Evolutionary conservation across 2,888 invertebrate genomes (phyloP).

Genomic region (Zonitis immaculata): DNA sequence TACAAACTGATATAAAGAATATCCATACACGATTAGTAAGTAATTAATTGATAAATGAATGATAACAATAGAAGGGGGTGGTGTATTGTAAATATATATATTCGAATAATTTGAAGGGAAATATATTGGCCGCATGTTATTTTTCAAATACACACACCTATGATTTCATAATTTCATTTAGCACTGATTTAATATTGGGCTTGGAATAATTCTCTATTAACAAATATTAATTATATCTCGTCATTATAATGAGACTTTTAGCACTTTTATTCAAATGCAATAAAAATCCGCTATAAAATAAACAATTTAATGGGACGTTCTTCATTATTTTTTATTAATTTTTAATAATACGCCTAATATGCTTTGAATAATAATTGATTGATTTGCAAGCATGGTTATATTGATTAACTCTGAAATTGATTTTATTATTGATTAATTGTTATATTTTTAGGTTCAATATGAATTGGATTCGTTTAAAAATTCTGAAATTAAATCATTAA

Average conservation of each 20-base stretch:
- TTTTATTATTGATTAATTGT: neutral
- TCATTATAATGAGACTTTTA: neutral
- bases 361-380: neutral
- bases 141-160: neutral
- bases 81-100: neutral
- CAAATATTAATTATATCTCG: neutral
- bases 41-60: slow-evolving; percentile 12
- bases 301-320: neutral
- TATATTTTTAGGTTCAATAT: slow-evolving; percentile 36
- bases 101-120: neutral
- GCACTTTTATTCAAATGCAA: neutral
- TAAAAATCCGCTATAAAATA: neutral
- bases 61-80: too few relatives aligned
- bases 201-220: neutral
- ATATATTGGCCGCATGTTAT: neutral
- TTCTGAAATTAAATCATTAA: slow-evolving; percentile 31
- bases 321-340: neutral
- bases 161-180: neutral
- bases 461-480: slow-evolving; percentile 31
- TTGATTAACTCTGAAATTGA: neutral
- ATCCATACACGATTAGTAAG: slow-evolving; percentile 45
- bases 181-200: neutral
- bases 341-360: neutral
- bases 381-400: neutral
- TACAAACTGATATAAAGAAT: slow-evolving; percentile 47